Evolutionary conservation across 2,888 invertebrate species (phyloP), one percentile per base, ranked within the genome.

Genomic region (Drosophila basisetae): DNA sequence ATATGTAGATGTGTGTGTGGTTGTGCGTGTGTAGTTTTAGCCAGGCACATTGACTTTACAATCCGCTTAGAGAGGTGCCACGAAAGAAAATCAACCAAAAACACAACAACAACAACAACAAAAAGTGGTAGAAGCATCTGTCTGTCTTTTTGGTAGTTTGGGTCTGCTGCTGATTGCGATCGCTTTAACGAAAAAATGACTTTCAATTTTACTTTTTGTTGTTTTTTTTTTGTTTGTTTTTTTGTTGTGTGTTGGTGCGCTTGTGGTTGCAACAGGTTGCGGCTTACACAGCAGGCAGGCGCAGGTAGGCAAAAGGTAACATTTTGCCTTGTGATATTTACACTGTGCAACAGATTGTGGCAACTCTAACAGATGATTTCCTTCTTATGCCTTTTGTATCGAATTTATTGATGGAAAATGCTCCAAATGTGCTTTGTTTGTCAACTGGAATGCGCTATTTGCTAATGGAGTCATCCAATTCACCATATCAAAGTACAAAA

Each of bases 251-350:
- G n/a, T 18, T 18, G 30, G 5, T 28, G 41, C 25, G 50, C 58
- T 67, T 74, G 65, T 65, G 64, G 68, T 58, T 80, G 78, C 78
- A 78, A 80, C 80, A 80, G 76, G 73, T 75, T 73, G 82, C 56
- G 43, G 73, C 65, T 16, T 47, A 47, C 47, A 47, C 25, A 47
- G 25, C 47, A 16, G 22, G 25, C 47, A 47, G 25, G 47, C 47
- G 47, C 71, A 69, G 69, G 69, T 69, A 69, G 47, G 39, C 63
- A 58, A 70, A 62, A 62, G 37, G 59, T 28, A 54, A 52, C 16
- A 37, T 56, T 60, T 56, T 62, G 9, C 33, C 41, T 13, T 35
- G 6, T 28, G 22, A 18, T 33, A 43, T 28, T 64, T 47, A 71
- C 67, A 75, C 60, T 80, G 68, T 35, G 47, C 68, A 50, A 37